Evolutionary conservation across 2,888 invertebrate genomes (phyloP).

Genomic region (Cataglyphis rosenhaueri): DNA sequence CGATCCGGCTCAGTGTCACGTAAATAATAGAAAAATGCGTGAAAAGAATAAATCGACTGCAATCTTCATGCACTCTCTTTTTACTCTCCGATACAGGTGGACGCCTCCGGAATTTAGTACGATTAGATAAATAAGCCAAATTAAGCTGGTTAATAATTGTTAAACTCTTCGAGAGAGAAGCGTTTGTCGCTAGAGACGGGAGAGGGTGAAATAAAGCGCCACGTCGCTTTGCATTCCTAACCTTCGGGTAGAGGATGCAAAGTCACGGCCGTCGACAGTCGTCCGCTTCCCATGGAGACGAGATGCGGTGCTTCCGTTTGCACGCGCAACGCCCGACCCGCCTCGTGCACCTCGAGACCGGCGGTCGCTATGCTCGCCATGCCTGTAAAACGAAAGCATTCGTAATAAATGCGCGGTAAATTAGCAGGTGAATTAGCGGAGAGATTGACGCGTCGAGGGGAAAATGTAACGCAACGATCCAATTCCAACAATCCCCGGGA

Average conservation of each 20-base stretch:
- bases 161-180: not conserved
- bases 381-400: conserved; percentile 72
- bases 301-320: conserved; percentile 95
- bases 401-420: conserved; percentile 35
- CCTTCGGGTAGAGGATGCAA: conserved; percentile 96
- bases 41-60: not conserved
- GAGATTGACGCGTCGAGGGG: not conserved
- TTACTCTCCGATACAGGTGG: not conserved
- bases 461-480: conserved; percentile 18
- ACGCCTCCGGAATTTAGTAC: not conserved
- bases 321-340: conserved; percentile 88
- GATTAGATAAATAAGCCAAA: not conserved
- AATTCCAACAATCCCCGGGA: conserved; percentile 20
- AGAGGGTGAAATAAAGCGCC: not conserved
- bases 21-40: not conserved
- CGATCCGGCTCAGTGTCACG: not conserved
- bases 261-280: conserved; percentile 96
- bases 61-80: not conserved
- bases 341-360: conserved; percentile 84
- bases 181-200: not conserved
- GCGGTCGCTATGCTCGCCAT: conserved; percentile 83
- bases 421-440: conserved; percentile 14
- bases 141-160: not conserved
- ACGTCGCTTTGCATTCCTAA: conserved; percentile 83
- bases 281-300: conserved; percentile 95